Conservation (phyloP, 2,888 invertebrate species). For the Julus scandinavius region DNA sequence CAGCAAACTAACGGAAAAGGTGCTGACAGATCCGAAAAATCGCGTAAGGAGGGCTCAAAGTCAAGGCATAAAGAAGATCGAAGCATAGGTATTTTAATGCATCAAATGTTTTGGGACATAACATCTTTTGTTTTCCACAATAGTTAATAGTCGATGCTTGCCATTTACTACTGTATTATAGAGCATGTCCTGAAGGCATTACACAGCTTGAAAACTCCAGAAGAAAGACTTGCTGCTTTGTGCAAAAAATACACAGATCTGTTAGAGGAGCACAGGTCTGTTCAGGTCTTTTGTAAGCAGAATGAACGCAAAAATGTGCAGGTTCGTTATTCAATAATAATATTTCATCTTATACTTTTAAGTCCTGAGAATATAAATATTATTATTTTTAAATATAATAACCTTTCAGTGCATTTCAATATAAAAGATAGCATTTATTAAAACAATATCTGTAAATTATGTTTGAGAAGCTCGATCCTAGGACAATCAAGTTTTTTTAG, state of each 20-base stretch:
- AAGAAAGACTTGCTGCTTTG: slow-evolving; percentile 77
- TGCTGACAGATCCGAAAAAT: slow-evolving; percentile 47
- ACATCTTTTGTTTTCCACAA: neutral
- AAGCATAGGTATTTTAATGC: slow-evolving; percentile 36
- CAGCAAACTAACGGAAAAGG: neutral
- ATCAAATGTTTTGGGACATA: neutral
- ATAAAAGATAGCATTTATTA: too few species aligned
- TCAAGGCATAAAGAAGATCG: slow-evolving; percentile 55
- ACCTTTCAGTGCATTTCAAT: too few species aligned
- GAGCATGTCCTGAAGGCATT: slow-evolving; percentile 73
- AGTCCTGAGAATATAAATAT: too few species aligned
- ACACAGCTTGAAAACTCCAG: slow-evolving; percentile 69
- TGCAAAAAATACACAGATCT: slow-evolving; percentile 81
- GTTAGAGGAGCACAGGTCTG: slow-evolving; percentile 74
- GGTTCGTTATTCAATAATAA: slow-evolving; percentile 59
- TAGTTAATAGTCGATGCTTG: neutral
- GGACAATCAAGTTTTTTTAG: too few species aligned
- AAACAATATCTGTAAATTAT: too few species aligned
- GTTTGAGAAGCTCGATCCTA: too few species aligned
- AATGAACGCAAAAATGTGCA: slow-evolving; percentile 64
- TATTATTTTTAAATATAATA: too few species aligned
- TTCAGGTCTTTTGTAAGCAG: slow-evolving; percentile 65
- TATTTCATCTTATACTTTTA: too few species aligned
- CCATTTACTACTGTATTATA: slow-evolving; percentile 58
- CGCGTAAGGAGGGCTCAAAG: slow-evolving; percentile 45